Evolutionary conservation across 2,797 vertebrate genomes (phyloP), one percentile per base, ranked within the genome.

Genomic region (Natrix natrix): DNA sequence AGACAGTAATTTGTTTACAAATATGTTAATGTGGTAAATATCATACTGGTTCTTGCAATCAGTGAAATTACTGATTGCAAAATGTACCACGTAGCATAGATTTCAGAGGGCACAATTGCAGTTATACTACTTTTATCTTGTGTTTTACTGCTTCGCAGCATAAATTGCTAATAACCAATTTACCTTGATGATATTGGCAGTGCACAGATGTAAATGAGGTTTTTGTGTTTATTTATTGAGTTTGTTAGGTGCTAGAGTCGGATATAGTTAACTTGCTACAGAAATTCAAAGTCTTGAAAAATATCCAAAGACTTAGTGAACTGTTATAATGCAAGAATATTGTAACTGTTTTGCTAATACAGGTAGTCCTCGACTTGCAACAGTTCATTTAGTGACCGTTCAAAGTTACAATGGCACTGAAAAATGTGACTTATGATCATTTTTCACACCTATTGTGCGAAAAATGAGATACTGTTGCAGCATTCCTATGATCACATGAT

Each of bases 161-260:
- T 97, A 97, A 97, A 96, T 83, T 96, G 95, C 95, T 97, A 97
- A 97, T 97, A 97, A 97, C 95, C 95, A 97, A 97, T 97, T 97
- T 97, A 95, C 95, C 97, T 97, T 97, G 97, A 97, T 95, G 91
- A 91, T 90, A 93, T 94, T 94, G 95, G 96, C 94, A 86, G 26
- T 54, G 57, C 57, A 97, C 95, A 96, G 95, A 97, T 97, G 96
- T 96, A 97, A 97, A 97, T 97, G 95, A 96, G 92, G 56, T 96
- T 97, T 96, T 48, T 63, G 92, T 96, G 96, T 95, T 96, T 93
- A 0, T 83, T 83, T 10, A 8, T 43, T 43, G 48, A 43, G 8
- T 83, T 89, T 28, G 61, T 63, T 63, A 24, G 56, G 63, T 52
- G 63, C 92, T 93, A 90, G 95, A 96, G 87, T 93, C 95, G 63